Base-by-base conservation (phyloP, 2,113 vertebrate genomes). In the Taxidea taxus region DNA sequence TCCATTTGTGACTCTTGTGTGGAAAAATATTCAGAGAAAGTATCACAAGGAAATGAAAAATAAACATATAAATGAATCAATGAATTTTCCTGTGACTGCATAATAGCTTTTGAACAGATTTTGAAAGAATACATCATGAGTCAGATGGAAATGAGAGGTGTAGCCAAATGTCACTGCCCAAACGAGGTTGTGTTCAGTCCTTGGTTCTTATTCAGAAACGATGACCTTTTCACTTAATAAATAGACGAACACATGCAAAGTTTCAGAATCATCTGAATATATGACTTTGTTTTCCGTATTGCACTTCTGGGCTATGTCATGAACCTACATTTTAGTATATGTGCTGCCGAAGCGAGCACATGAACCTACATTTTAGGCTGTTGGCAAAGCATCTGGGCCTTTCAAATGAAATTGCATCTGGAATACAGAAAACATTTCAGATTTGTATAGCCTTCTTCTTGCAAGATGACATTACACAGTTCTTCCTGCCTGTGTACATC, bases 181-280 rank as follows among this genome's bases (percentile, higher is more conserved):
- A 70, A 80, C 29, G 47, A 91, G 51, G 13, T 25, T 72, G 1
- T 51, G 58, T 87, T 87, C 83, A 44, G 75, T 94, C 27, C 34
- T n/a, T 92, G 18, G 31, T 64, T 92, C 62, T 95, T 84, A 90
- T 49, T 94, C n/a, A 87, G 72, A 85, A 97, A 70, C 47, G 13
- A 23, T 90, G 34, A 93, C 54, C 80, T 81, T 44, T 95, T 44
- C 72, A 4, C 54, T 93, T 96, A 75, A 54, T 95, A 84, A 92
- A 58, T 37, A 88, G 39, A 81, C 2, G 42, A 49, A 66, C 16
- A 54, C n/a, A 66, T 42, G 20, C 31, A 68, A 94, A 82, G 70
- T 86, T 85, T 90, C 87, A 44, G 29, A 37, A 42, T 92, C 60
- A 64, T 66, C 37, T 51, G 49, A 89, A 68, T 92, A 62, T 1